Conservation (phyloP, 2,797 vertebrate species). For the Borostomias antarcticus region DNA sequence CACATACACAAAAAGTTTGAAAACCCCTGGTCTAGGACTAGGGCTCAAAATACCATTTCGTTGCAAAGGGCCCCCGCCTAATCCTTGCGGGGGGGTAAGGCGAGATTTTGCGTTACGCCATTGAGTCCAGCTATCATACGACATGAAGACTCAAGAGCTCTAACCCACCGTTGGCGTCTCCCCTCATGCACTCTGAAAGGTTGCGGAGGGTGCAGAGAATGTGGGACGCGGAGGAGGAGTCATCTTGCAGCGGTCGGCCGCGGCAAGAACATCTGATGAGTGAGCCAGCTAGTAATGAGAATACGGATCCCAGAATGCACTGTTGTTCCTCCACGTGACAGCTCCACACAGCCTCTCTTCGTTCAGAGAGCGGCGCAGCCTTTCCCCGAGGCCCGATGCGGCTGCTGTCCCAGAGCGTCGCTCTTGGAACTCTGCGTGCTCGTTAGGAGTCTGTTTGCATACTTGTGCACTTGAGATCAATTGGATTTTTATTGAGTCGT, state of each 20-base stretch:
- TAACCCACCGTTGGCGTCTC: slow-evolving; percentile 34
- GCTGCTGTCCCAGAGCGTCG: slow-evolving; percentile 65
- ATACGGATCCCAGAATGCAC: slow-evolving; percentile 47
- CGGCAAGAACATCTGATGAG: slow-evolving; percentile 54
- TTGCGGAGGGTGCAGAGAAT: slow-evolving; percentile 58
- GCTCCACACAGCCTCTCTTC: slow-evolving; percentile 71
- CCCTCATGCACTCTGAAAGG: slow-evolving; percentile 65
- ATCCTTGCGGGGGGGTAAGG: too few relatives aligned
- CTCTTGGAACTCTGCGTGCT: slow-evolving; percentile 52
- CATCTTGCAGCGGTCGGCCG: slow-evolving; percentile 65
- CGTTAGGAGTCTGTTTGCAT: too few relatives aligned
- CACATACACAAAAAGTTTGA: too few relatives aligned
- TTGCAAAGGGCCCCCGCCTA: too few relatives aligned
- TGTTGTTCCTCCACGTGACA: slow-evolving; percentile 54
- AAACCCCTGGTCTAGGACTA: too few relatives aligned
- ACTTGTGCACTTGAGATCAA: slow-evolving; percentile 43
- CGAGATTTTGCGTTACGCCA: too few relatives aligned
- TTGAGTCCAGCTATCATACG: neutral
- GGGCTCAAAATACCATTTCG: too few relatives aligned
- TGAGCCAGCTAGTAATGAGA: slow-evolving; percentile 77
- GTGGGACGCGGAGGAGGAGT: slow-evolving; percentile 73
- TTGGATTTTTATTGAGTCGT: slow-evolving; percentile 79
- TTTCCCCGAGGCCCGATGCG: slow-evolving; percentile 59
- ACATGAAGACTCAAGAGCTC: neutral
- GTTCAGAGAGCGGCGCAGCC: slow-evolving; percentile 59